Evolutionary conservation across 2,888 invertebrate species (phyloP).

Genomic region (Hesperia comma): DNA sequence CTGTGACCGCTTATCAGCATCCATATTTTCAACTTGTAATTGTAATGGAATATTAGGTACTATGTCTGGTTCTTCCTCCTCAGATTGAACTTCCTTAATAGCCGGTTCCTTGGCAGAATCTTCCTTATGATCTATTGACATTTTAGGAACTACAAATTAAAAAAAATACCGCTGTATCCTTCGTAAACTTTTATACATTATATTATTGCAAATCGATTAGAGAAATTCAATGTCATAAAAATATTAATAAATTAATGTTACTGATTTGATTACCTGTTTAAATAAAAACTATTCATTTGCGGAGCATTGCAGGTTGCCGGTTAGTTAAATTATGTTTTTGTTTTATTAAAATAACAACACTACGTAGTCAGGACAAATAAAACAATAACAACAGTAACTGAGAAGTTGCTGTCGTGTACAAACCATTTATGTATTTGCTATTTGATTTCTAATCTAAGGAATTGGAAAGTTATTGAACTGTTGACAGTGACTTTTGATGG

Average conservation of each 20-base stretch:
- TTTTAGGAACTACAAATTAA: slow-evolving; percentile 47
- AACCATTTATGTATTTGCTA: too few relatives aligned
- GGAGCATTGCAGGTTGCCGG: background rate
- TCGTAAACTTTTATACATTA: background rate
- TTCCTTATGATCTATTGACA: slow-evolving; percentile 49
- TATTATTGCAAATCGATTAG: background rate
- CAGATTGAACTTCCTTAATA: slow-evolving; percentile 46
- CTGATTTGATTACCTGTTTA: background rate
- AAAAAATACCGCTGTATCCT: background rate
- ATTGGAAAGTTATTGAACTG: too few relatives aligned
- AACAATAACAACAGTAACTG: too few relatives aligned
- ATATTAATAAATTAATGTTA: background rate
- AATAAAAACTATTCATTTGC: background rate
- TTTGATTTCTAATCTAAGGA: too few relatives aligned
- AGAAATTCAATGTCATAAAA: background rate
- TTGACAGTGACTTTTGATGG: too few relatives aligned
- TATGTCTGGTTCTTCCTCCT: slow-evolving; percentile 44
- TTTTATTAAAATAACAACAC: too few relatives aligned
- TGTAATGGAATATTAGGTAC: slow-evolving; percentile 53
- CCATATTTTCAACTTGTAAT: slow-evolving; percentile 53
- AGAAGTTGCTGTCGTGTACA: too few relatives aligned
- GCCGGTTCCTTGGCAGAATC: slow-evolving; percentile 17
- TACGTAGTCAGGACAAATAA: too few relatives aligned
- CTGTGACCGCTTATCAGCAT: slow-evolving; percentile 65
- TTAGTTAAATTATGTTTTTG: too few relatives aligned